A percentile compares a stretch with the other conserved stretches of the same genome.
Conservation (phyloP, 2,888 invertebrate species). For the Drosophila borealis region DNA sequence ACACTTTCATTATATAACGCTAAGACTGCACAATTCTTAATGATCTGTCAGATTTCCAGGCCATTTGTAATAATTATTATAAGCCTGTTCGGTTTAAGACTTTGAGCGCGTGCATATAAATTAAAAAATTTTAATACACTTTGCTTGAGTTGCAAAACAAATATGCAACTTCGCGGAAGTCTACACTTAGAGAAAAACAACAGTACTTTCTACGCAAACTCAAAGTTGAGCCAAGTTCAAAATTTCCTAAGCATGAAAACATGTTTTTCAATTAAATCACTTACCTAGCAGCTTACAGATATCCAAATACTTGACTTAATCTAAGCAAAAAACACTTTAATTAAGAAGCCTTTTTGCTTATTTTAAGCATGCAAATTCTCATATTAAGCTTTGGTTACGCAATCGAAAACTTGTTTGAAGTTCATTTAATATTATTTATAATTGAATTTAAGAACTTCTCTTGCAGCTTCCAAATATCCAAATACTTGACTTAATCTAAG, state of each 20-base stretch:
- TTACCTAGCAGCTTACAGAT: no score
- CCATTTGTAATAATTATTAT: conserved; percentile 2
- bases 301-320: no score
- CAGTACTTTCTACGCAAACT: neutral
- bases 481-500: no score
- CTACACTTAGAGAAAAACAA: neutral
- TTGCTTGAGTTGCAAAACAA: neutral
- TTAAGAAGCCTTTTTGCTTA: no score
- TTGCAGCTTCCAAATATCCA: no score
- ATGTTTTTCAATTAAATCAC: neutral
- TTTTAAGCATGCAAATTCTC: no score
- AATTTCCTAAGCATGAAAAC: neutral
- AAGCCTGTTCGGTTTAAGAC: neutral
- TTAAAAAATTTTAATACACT: conserved; percentile 1
- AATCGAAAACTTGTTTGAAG: no score
- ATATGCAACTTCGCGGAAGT: neutral
- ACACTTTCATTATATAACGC: conserved; percentile 16
- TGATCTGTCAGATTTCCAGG: neutral
- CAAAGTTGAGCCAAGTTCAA: no score
- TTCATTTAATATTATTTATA: no score
- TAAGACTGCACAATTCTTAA: neutral
- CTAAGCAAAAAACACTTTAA: no score
- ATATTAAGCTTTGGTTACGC: no score
- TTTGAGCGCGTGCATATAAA: neutral
- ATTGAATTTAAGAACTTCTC: no score